Evolutionary conservation across 1,140 invertebrate genomes (phyloP).

Genomic region (Lordiphosa collinella): DNA sequence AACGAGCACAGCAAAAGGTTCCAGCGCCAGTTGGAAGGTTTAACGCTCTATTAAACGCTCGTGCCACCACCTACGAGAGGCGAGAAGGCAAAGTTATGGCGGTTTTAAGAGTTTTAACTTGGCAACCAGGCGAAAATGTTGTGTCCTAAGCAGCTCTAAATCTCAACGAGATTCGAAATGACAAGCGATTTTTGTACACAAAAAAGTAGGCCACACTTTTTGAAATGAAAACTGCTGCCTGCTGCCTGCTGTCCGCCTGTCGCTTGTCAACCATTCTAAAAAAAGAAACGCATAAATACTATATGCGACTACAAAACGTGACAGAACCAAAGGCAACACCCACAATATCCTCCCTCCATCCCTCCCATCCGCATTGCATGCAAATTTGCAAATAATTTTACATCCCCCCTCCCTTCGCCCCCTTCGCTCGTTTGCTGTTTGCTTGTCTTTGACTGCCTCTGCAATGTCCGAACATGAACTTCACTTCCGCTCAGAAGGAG

Average conservation of each 20-base stretch:
- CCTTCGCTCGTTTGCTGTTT: slow-evolving; percentile 18
- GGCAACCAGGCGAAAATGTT: too few species aligned
- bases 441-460: slow-evolving; percentile 26
- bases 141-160: too few species aligned
- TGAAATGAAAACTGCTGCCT: slow-evolving; percentile 24
- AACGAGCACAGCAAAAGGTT: slow-evolving; percentile 9
- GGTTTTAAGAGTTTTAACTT: too few species aligned
- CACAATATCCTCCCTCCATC: not conserved
- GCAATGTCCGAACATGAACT: slow-evolving; percentile 66
- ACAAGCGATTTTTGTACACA: too few species aligned
- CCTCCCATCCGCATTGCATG: slow-evolving; percentile 24
- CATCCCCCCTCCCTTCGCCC: not conserved
- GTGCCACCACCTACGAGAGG: not conserved
- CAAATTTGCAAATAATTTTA: slow-evolving; percentile 60
- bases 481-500: slow-evolving; percentile 36
- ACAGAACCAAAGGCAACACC: not conserved
- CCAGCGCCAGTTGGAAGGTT: slow-evolving; percentile 19
- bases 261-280: slow-evolving; percentile 59
- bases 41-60: slow-evolving; percentile 44
- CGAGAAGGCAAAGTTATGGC: too few species aligned
- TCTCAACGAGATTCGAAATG: too few species aligned
- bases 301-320: slow-evolving; percentile 39
- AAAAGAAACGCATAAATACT: slow-evolving; percentile 12
- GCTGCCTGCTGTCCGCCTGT: slow-evolving; percentile 41
- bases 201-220: too few species aligned